Evolutionary conservation across 92 coral and sea anemone genomes (phyloP), one percentile per base, ranked within the genome.

Genomic region (Hydrozoanthus gracilis): DNA sequence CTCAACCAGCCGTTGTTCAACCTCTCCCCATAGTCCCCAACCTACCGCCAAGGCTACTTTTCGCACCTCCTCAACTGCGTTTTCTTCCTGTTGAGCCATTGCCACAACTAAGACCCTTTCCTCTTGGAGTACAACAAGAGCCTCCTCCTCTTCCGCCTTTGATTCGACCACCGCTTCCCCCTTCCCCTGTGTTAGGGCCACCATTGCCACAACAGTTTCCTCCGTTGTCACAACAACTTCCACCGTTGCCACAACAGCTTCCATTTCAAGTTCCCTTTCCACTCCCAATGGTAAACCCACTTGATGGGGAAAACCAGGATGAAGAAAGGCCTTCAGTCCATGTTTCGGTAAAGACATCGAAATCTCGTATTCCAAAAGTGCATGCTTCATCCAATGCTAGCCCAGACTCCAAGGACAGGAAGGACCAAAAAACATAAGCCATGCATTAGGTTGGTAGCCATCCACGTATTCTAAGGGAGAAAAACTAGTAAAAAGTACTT

Each of bases 301-400:
- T 52, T 14, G 65, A 51, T 48, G 76, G 86, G 60, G 85, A 65
- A 17, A 62, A 44, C 46, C 61, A 35, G 47, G 95, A 92, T 14
- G 96, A 88, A 7, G 96, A 95, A 35, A 91, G 96, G 55, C 98
- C 99, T 12, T 97, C 99, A 1, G 97, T 97, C 65, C 95, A 92
- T 61, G 96, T 97, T 20, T 94, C 90, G 71, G 99, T 97, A 80
- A 92, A 97, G 70, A 97, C 99, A 58, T 93, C 99, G 9, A 95
- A 93, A 79, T 97, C 99, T n/a, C 88, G 88, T 45, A 96, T 97
- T 46, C 98, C 96, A 54, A 92, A 89, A 7, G 66, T 68, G 45
- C 77, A 54, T 55, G 55, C 75, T 78, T 86, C 79, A 76, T 71
- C 82, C 73, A 16, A 89, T 52, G 72, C n/a, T 48, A 20, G 44